These are phyloP conservation scores for Chymomyza costata DNA, from an alignment of 1,140 invertebrate genomes.

Conservation along the genomic window DNA sequence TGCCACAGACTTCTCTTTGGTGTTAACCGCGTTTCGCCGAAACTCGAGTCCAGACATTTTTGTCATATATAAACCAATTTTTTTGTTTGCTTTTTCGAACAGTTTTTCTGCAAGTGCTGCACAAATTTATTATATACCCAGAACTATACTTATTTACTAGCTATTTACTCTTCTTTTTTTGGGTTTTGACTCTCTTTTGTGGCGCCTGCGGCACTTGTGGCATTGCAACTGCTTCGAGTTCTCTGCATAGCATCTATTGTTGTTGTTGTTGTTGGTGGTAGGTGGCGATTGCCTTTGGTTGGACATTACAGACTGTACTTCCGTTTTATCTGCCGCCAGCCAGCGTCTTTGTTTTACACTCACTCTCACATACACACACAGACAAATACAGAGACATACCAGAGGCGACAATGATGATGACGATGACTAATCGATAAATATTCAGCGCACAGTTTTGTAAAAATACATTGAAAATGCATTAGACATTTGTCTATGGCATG, in stretches of 20 bases:
- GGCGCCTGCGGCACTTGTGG: conserved; percentile 28
- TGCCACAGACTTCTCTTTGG: too few species aligned
- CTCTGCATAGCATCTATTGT: too few species aligned
- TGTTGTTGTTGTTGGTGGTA: too few species aligned
- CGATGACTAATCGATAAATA: conserved; percentile 63
- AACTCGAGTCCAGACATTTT: too few species aligned
- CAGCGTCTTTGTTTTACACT: conserved; percentile 53
- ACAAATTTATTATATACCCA: too few species aligned
- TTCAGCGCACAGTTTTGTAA: conserved; percentile 56
- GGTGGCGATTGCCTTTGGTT: conserved; percentile 48
- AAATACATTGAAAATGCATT: conserved; percentile 72
- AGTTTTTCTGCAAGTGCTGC: too few species aligned
- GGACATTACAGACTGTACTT: conserved; percentile 67
- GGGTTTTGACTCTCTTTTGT: conserved; percentile 15
- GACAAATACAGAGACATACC: conserved; percentile 1
- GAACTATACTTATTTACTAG: too few species aligned
- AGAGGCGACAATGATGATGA: conserved; percentile 8
- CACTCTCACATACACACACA: conserved; percentile 1
- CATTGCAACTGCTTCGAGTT: conserved; percentile 37
- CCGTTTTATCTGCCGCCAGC: conserved; percentile 36
- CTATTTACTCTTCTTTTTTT: conserved; percentile 3
- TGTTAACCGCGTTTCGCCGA: too few species aligned
- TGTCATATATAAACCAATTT: too few species aligned
- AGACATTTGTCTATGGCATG: conserved; percentile 55
- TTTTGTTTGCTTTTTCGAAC: too few species aligned